phyloP scores from a whole-genome alignment of 2,797 vertebrate genomes.

The Neopelma chrysocephalum region DNA sequence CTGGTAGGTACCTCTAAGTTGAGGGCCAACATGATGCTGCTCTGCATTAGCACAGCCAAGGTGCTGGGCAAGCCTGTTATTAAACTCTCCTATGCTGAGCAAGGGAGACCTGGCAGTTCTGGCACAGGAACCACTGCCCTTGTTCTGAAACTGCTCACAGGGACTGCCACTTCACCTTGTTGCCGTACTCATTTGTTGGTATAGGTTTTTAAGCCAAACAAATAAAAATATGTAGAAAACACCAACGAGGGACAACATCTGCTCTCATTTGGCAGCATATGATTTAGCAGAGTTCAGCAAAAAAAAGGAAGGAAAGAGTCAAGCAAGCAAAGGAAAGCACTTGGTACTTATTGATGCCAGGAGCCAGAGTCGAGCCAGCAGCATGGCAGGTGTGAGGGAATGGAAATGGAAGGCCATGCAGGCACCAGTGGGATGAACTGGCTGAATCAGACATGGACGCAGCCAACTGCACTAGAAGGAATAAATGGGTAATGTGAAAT shows the following conservation, averaged over 20 bases:
- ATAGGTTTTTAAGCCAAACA: background rate
- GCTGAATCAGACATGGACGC: background rate
- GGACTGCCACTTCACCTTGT: background rate
- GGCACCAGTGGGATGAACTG: background rate
- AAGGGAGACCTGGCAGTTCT: background rate
- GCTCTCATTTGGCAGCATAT: background rate
- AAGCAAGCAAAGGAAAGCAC: background rate
- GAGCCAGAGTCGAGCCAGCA: background rate
- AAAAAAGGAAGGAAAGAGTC: background rate
- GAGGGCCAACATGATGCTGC: background rate
- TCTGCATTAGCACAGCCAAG: background rate
- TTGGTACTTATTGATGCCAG: background rate
- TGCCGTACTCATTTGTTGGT: background rate
- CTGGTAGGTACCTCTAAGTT: background rate
- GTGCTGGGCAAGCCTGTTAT: background rate
- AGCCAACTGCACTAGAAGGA: background rate
- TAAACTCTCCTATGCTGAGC: background rate
- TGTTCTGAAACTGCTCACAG: background rate
- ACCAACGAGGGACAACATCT: background rate
- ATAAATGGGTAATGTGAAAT: background rate
- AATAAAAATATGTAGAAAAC: conserved; percentile 14
- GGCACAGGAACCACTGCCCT: background rate
- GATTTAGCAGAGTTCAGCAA: conserved; percentile 11
- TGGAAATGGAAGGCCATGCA: background rate
- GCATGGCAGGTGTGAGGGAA: background rate